Base-by-base conservation (phyloP, 2,113 vertebrate species). In the Serilophus lunatus region DNA sequence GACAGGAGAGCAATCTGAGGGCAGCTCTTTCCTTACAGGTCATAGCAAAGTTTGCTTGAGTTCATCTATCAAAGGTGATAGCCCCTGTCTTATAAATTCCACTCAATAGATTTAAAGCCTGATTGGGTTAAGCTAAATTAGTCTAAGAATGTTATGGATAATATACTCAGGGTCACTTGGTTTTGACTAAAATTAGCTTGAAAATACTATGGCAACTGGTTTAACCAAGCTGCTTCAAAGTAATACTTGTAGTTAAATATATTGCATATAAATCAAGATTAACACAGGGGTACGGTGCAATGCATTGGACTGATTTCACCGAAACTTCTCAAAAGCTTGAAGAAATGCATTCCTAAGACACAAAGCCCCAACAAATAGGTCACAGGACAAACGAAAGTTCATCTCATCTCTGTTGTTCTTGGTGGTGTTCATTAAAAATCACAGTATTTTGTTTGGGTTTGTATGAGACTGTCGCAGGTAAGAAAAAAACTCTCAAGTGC, bases 31-130 rank as follows among this genome's bases (percentile, higher is more conserved):
- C 71, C 81, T 88, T 83, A 47, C 15, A 0, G 0, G 59, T 76
- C 70, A 65, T 23, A 53, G 61, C 49, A 85, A 93, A 94, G 84
- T 82, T 89, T 93, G 47, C 64, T 86, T 63, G 60, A 78, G 77
- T 76, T 89, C 78, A 91, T 85, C 66, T 93, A 20, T 92, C 78
- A 88, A 76, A 90, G 57, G 44, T 80, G 66, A 95, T 88, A 93
- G 66, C 44, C 19, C 51, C 47, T 66, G 80, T 70, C 83, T 88
- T 88, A 88, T 33, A 65, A 96, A 91, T 92, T 80, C 31, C 38
- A 66, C 36, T 83, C 51, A 74, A 57, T 0, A 80, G 76, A 77
- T 88, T 83, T 76, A 49, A 86, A 93, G 92, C 40, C 33, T 53
- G 86, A 83, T 80, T 72, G 36, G 22, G 35, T 59, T 74, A 91